Base-by-base conservation (phyloP, 2,113 vertebrate species). In the Piprites chloris region DNA sequence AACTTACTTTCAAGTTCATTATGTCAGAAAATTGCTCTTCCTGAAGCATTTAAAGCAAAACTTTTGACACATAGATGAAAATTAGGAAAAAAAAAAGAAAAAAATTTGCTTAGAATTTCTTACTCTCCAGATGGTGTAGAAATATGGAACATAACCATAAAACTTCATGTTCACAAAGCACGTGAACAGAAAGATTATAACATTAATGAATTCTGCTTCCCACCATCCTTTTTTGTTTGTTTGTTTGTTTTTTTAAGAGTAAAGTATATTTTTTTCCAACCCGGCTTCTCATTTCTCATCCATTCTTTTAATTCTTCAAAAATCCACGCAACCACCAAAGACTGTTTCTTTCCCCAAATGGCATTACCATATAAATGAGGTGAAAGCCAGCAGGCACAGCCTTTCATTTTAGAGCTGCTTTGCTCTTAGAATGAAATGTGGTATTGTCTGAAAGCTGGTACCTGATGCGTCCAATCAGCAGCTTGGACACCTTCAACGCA, bases 361-460 rank as follows among this genome's bases (percentile, higher is more conserved):
- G 58, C 69, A 92, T 96, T 96, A 96, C 69, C 94, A 91, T 80
- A 90, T 82, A 89, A 91, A 92, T 52, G 67, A 96, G 78, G 66
- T n/a, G 96, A 91, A 93, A 97, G 46, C 49, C 95, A 97, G 58
- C 71, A 52, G n/a, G 28, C 63, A 74, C 33, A 89, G 68, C 81
- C 81, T 93, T 72, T 79, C 53, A 76, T 81, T 93, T 88, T 71
- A 91, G 47, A 85, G 14, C n/a, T 52, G 30, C 30, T 71, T 94
- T 93, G 67, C 76, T 94, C 93, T 96, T 58, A 78, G 72, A 93
- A 90, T 49, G 37, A 88, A 96, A 89, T 55, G 12, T 59, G 88
- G 58, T 15, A 37, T 68, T 65, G 61, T 35, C 41, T 62, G 37
- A 55, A 82, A 87, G 49, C 24, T 53, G 37, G 42, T 39, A 53